Evolutionary conservation across 2,797 vertebrate genomes (phyloP).

Genomic region (Fistularia tabacaria): DNA sequence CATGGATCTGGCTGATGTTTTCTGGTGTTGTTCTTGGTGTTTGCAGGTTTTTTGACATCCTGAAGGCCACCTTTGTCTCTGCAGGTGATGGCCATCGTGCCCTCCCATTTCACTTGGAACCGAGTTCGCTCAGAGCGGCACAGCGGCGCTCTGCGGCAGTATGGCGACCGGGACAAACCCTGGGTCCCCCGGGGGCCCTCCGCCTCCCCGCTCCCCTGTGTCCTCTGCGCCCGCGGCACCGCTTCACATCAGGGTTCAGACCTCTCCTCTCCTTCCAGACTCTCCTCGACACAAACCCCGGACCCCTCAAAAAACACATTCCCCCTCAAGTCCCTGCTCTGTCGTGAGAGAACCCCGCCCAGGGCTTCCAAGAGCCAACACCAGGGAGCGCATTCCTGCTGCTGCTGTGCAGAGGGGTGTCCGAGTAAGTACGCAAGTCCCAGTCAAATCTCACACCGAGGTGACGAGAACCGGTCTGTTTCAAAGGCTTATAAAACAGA

Average conservation of each 20-base stretch:
- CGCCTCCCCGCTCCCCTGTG: constrained; percentile 72
- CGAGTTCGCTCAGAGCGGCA: constrained; percentile 83
- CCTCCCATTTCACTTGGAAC: constrained; percentile 87
- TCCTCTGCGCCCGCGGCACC: constrained; percentile 68
- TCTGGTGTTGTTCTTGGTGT: not conserved
- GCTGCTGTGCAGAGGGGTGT: constrained; percentile 16
- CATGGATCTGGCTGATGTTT: not conserved
- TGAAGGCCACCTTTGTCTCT: not conserved
- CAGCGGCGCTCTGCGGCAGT: constrained; percentile 83
- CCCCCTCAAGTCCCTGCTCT: constrained; percentile 19
- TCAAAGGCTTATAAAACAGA: too few species aligned
- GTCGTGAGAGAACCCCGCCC: constrained; percentile 53
- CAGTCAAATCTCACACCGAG: not conserved
- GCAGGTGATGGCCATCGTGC: constrained; percentile 93
- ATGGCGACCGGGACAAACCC: constrained; percentile 39
- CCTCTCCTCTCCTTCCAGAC: constrained; percentile 63
- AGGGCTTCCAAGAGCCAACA: constrained; percentile 18
- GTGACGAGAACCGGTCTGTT: not conserved
- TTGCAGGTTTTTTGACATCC: too few species aligned
- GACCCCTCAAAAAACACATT: constrained; percentile 4
- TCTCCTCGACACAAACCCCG: constrained; percentile 37
- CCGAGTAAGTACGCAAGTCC: too few species aligned
- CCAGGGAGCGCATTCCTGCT: constrained; percentile 16
- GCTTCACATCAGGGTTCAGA: constrained; percentile 48
- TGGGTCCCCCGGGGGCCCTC: constrained; percentile 79